These are phyloP conservation scores for Hippocampus mohnikei DNA, from an alignment of 2,113 vertebrate species.

Conservation along the genomic window DNA sequence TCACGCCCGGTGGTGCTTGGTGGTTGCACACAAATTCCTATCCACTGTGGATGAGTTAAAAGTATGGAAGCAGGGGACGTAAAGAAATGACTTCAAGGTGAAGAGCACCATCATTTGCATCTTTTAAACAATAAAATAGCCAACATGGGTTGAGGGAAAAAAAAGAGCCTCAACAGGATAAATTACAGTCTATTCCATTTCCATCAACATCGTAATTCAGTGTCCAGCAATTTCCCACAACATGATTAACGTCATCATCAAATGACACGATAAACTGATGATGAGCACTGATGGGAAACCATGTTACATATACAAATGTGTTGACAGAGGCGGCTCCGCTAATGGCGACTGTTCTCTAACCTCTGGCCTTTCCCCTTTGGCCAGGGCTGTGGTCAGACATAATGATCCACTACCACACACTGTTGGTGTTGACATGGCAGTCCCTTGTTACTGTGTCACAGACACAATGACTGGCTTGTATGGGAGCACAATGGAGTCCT, in stretches of 20 bases:
- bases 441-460: constrained; percentile 50
- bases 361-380: constrained; percentile 54
- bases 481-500: constrained; percentile 40
- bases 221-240: constrained; percentile 29
- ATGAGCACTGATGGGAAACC: constrained; percentile 32
- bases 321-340: constrained; percentile 62
- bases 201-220: constrained; percentile 44
- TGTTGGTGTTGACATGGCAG: constrained; percentile 51
- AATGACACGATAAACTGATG: constrained; percentile 28
- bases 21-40: no score
- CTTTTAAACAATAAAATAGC: neutral
- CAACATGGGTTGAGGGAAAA: neutral
- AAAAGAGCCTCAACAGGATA: neutral
- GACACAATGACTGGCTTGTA: constrained; percentile 54
- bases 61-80: no score
- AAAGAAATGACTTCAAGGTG: no score
- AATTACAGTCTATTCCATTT: constrained; percentile 23
- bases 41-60: no score
- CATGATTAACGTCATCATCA: constrained; percentile 28
- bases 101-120: neutral
- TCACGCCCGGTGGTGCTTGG: no score
- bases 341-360: constrained; percentile 54
- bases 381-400: constrained; percentile 49
- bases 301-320: constrained; percentile 58
- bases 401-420: constrained; percentile 42